Conservation (phyloP, 2,888 invertebrate genomes). For the Masnerella sp. region DNA sequence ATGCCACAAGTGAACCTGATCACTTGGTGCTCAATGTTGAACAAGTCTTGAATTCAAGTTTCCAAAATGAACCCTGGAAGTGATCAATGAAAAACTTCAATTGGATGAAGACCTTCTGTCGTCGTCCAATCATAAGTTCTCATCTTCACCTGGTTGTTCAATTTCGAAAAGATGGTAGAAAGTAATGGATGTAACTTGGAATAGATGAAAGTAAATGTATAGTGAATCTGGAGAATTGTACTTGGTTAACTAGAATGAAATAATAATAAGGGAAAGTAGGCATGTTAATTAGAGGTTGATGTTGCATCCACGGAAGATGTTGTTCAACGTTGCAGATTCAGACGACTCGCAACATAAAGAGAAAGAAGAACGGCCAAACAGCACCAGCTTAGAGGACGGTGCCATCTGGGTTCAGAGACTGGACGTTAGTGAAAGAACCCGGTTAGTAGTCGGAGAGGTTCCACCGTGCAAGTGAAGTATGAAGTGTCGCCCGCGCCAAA, state of each 20-base stretch:
- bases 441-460: conserved; percentile 60
- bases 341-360: conserved; percentile 48
- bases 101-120: too few relatives aligned
- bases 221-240: too few relatives aligned
- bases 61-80: too few relatives aligned
- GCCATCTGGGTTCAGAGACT: conserved; percentile 40
- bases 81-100: too few relatives aligned
- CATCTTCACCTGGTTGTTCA: too few relatives aligned
- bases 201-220: too few relatives aligned
- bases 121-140: too few relatives aligned
- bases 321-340: conserved; percentile 36
- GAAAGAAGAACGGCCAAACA: conserved; percentile 53
- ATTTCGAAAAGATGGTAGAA: too few relatives aligned
- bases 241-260: too few relatives aligned
- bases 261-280: not conserved
- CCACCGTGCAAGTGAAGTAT: conserved; percentile 63
- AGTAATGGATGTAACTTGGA: too few relatives aligned
- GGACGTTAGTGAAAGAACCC: conserved; percentile 59
- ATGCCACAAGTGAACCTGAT: conserved; percentile 45
- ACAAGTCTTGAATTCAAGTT: conserved; percentile 11
- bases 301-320: not conserved
- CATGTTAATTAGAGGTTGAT: not conserved
- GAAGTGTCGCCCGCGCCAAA: conserved; percentile 74
- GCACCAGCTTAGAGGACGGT: conserved; percentile 25
- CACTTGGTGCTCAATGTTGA: conserved; percentile 32